phyloP scores from a whole-genome alignment of 2,113 vertebrate species.

The Boulengeromyrus knoepffleri region DNA sequence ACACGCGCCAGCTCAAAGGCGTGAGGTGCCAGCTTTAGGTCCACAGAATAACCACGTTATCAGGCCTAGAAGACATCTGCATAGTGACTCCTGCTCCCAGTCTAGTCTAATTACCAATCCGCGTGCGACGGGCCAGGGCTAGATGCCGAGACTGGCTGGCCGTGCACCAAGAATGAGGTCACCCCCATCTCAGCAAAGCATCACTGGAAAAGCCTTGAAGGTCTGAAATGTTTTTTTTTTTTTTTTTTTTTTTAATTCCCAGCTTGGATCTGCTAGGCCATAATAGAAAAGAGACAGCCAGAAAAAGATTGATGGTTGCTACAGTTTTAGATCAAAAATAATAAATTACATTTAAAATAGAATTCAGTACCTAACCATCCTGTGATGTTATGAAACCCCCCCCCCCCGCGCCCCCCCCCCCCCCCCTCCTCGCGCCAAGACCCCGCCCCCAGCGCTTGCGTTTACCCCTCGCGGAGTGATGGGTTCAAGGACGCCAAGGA shows the following conservation, averaged over 20 bases:
- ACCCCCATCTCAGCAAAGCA: constrained; percentile 61
- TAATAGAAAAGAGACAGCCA: constrained; percentile 14
- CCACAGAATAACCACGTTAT: constrained; percentile 58
- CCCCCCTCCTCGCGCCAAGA: too few relatives aligned
- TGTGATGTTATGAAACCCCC: neutral
- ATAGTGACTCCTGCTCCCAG: constrained; percentile 59
- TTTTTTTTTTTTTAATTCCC: constrained; percentile 20
- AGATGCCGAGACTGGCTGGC: constrained; percentile 70
- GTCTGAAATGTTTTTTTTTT: constrained; percentile 21
- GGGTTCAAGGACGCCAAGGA: too few relatives aligned
- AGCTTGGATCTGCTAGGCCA: neutral
- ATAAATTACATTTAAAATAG: neutral
- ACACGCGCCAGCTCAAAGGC: too few relatives aligned
- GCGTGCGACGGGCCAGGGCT: constrained; percentile 64
- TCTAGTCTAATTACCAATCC: constrained; percentile 57
- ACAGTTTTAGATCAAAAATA: neutral
- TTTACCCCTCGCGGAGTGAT: too few relatives aligned
- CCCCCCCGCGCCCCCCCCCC: too few relatives aligned
- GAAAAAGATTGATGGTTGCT: neutral
- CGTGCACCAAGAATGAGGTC: constrained; percentile 75
- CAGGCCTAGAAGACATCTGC: constrained; percentile 66
- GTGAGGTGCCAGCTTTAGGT: neutral
- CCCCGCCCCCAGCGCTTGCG: too few relatives aligned
- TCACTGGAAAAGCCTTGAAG: constrained; percentile 74
- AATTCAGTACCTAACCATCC: neutral